Percentiles rank a stretch among this genome's conserved stretches.
These are phyloP conservation scores for Mus spicilegus DNA, from an alignment of 2,113 vertebrate species.

Conservation along the genomic window DNA sequence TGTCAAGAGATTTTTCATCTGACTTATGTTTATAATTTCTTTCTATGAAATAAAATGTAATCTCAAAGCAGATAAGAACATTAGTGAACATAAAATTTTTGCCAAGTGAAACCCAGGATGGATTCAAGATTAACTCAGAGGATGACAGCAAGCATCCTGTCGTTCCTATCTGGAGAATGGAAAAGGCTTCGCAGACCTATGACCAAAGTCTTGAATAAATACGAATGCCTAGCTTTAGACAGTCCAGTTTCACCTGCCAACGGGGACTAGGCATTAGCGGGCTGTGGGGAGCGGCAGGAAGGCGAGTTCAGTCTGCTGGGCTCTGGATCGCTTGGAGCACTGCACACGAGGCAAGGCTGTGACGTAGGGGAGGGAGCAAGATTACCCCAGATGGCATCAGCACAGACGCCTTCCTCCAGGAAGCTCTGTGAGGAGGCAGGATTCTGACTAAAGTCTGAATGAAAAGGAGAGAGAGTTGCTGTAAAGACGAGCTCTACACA, in stretches of 20 bases:
- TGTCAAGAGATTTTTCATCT: not conserved
- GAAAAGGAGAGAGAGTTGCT: not conserved
- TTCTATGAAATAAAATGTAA: slow-evolving; percentile 54
- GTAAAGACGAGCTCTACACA: not conserved
- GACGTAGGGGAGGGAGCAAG: too few species aligned
- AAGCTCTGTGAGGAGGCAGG: not conserved
- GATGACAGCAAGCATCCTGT: not conserved
- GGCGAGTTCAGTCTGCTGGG: not conserved
- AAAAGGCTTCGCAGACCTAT: not conserved
- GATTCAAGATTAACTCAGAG: slow-evolving; percentile 23
- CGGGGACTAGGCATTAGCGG: not conserved
- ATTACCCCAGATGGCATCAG: not conserved
- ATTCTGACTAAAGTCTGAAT: not conserved
- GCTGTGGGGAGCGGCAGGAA: not conserved
- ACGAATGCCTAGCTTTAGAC: not conserved
- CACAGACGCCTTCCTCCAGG: not conserved
- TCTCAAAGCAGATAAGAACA: slow-evolving; percentile 37
- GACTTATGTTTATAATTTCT: slow-evolving; percentile 31
- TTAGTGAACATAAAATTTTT: slow-evolving; percentile 23
- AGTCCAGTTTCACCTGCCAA: not conserved
- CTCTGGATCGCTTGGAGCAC: not conserved
- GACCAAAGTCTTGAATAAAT: not conserved
- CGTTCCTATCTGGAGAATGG: not conserved
- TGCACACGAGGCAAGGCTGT: not conserved
- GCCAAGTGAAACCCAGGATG: not conserved